A percentile compares a stretch with the other conserved stretches of the same genome.
phyloP scores from a whole-genome alignment of 2,113 vertebrate species.

The Chloropsis hardwickii region DNA sequence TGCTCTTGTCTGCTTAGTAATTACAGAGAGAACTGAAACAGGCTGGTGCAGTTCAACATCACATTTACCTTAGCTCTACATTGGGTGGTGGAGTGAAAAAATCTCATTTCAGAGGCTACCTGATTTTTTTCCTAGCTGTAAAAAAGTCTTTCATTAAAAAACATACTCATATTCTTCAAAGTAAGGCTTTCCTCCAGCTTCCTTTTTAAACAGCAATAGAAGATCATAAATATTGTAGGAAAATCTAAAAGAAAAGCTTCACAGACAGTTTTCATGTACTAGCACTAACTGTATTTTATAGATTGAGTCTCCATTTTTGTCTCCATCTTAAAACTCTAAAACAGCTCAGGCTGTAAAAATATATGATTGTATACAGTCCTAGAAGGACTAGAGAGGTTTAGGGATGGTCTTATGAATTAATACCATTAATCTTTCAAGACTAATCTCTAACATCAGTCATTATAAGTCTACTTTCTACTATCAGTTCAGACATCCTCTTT shows the following conservation, averaged over 20 bases:
- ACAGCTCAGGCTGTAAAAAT: slow-evolving; percentile 11
- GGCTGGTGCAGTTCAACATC: background rate
- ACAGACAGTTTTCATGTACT: slow-evolving; percentile 1
- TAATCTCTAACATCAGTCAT: background rate
- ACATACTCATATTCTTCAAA: background rate
- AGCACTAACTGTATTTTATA: background rate
- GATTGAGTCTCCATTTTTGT: slow-evolving; percentile 28
- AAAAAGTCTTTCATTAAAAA: slow-evolving; percentile 21
- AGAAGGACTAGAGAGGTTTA: background rate
- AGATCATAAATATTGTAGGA: slow-evolving; percentile 34
- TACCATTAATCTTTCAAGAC: background rate
- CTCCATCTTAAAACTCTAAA: slow-evolving; percentile 10
- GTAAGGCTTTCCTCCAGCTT: background rate
- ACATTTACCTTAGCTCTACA: background rate
- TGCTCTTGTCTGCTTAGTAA: background rate
- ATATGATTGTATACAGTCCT: background rate
- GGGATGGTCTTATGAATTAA: slow-evolving; percentile 11
- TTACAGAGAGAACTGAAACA: slow-evolving; percentile 6
- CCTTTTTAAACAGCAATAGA: slow-evolving; percentile 1
- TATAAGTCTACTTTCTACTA: background rate
- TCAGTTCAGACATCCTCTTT: background rate
- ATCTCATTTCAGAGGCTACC: slow-evolving; percentile 15
- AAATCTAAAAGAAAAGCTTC: slow-evolving; percentile 26
- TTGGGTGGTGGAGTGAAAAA: slow-evolving; percentile 12
- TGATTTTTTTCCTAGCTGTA: background rate